A percentile compares a stretch with the other conserved stretches of the same genome.
Conservation (phyloP, 2,797 vertebrate species). For the Poeciliopsis paucimaculata region DNA sequence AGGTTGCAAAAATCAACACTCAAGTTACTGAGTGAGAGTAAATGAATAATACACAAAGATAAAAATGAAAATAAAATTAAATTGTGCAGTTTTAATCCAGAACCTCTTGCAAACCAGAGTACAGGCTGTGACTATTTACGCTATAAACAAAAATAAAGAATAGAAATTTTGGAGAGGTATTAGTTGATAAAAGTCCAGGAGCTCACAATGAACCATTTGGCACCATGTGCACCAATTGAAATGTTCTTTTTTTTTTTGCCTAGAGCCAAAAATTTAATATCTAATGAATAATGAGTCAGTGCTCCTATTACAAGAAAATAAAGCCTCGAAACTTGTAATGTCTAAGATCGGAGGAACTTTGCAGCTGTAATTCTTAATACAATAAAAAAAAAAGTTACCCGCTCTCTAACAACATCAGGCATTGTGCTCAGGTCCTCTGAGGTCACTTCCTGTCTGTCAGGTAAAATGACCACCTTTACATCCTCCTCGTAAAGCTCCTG, state of each 20-base stretch:
- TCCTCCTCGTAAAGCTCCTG: slow-evolving; percentile 95
- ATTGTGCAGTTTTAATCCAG: neutral
- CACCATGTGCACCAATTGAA: neutral
- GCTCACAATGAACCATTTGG: neutral
- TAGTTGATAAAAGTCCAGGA: neutral
- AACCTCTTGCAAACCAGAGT: neutral
- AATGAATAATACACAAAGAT: neutral
- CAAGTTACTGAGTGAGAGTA: neutral
- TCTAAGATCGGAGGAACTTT: neutral
- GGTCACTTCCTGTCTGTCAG: slow-evolving; percentile 93
- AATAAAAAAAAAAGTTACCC: slow-evolving; percentile 80
- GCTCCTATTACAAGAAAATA: neutral
- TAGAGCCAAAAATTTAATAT: neutral
- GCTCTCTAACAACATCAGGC: slow-evolving; percentile 92
- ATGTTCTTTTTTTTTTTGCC: neutral
- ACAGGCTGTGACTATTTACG: neutral
- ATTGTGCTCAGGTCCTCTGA: slow-evolving; percentile 88
- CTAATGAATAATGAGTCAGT: neutral
- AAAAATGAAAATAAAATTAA: neutral
- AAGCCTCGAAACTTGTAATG: neutral
- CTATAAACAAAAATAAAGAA: neutral
- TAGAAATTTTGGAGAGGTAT: neutral
- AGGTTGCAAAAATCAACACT: neutral
- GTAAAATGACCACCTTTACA: slow-evolving; percentile 94
- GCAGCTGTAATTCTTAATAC: neutral